These are phyloP conservation scores for Leucosticte australis DNA, from an alignment of 2,113 vertebrate species.

Conservation along the genomic window DNA sequence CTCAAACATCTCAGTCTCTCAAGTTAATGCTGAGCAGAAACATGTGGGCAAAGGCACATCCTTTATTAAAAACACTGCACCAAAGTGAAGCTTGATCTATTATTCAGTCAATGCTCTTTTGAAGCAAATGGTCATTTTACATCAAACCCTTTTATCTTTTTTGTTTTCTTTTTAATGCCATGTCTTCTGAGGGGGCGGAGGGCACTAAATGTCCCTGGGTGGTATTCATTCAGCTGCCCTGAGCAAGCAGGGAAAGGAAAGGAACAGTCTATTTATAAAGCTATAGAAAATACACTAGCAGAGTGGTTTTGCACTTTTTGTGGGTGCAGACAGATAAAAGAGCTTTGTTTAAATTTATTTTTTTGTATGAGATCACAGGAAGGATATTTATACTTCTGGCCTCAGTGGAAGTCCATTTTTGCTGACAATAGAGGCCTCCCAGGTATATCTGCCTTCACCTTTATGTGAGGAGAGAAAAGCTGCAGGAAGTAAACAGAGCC, in stretches of 20 bases:
- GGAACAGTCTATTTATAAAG: background rate
- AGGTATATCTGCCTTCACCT: background rate
- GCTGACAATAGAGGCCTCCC: background rate
- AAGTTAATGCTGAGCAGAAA: background rate
- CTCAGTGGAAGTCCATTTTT: background rate
- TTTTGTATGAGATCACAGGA: background rate
- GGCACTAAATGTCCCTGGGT: background rate
- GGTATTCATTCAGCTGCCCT: background rate
- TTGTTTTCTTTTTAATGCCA: slow-evolving; percentile 16
- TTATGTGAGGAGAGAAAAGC: background rate
- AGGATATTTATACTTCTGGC: background rate
- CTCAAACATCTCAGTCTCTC: background rate
- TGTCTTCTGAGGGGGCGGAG: fast-evolving
- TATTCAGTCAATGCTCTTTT: slow-evolving; percentile 52
- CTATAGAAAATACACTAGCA: background rate
- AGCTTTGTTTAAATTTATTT: background rate
- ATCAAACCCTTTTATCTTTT: background rate
- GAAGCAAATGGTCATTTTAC: slow-evolving; percentile 59
- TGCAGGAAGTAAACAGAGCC: background rate
- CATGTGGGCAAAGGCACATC: background rate
- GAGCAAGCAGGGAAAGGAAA: background rate
- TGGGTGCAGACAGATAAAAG: background rate
- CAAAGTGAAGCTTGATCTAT: slow-evolving; percentile 53
- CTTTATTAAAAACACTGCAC: slow-evolving; percentile 24
- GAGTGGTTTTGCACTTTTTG: background rate